These are phyloP conservation scores for Stenichneumon culpator DNA, from an alignment of 2,888 invertebrate species.

Conservation along the genomic window DNA sequence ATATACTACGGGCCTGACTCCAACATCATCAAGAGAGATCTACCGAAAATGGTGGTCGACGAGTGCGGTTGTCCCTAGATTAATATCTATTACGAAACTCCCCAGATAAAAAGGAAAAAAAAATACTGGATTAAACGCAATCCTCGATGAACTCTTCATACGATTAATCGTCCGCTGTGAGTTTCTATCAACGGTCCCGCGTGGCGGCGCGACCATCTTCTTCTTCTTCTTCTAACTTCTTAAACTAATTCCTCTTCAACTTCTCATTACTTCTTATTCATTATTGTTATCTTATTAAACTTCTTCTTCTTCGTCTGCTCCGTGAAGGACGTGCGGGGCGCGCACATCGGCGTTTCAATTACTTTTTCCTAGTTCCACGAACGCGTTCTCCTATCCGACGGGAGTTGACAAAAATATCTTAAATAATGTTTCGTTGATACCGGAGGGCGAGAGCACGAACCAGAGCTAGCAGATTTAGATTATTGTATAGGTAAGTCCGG, in stretches of 20 bases:
- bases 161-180: conserved; percentile 21
- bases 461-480: conserved; percentile 64
- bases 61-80: conserved; percentile 96
- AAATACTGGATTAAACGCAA: conserved; percentile 10
- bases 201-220: conserved; percentile 52
- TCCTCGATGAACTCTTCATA: conserved; percentile 12
- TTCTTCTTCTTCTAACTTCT: conserved; percentile 61
- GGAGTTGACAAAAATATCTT: not conserved
- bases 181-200: conserved; percentile 30
- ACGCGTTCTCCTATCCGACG: conserved; percentile 42
- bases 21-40: conserved; percentile 96
- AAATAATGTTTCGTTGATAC: not conserved
- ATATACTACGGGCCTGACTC: conserved; percentile 96
- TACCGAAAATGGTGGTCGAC: conserved; percentile 98
- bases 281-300: conserved; percentile 48
- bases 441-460: conserved; percentile 52
- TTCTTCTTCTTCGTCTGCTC: conserved; percentile 63
- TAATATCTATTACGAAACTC: conserved; percentile 26
- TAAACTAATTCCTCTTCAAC: conserved; percentile 59
- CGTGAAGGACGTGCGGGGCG: conserved; percentile 45
- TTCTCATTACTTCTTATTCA: conserved; percentile 55
- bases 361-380: conserved; percentile 58
- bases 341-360: conserved; percentile 41
- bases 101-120: conserved; percentile 43
- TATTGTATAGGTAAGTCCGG: conserved; percentile 69